phyloP scores from a whole-genome alignment of 2,113 vertebrate species.

The Passer montanus region DNA sequence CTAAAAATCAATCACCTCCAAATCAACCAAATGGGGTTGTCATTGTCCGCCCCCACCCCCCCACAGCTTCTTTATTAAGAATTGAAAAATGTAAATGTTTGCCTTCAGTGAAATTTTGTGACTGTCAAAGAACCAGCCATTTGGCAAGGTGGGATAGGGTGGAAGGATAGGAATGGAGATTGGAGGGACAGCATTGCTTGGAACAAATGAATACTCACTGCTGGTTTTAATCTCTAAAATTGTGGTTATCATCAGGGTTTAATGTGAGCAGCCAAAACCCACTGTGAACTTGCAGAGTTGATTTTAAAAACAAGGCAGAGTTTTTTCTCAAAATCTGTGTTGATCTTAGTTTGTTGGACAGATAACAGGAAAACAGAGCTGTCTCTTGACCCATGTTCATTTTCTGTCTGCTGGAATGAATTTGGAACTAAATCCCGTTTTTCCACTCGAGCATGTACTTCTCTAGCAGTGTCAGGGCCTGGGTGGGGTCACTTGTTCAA shows the following conservation, averaged over 20 bases:
- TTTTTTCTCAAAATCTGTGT: background rate
- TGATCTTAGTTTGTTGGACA: conserved; percentile 11
- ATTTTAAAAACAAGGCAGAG: background rate
- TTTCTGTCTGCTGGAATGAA: conserved; percentile 68
- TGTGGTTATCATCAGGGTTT: background rate
- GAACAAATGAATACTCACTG: background rate
- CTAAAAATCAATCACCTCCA: background rate
- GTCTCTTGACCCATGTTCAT: conserved; percentile 44
- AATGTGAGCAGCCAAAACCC: background rate
- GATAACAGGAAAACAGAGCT: conserved; percentile 54
- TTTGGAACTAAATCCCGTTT: conserved; percentile 56
- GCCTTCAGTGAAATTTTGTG: background rate
- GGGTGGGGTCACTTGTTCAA: conserved; percentile 72
- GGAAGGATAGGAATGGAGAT: background rate
- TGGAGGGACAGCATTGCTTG: background rate
- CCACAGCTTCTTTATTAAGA: background rate
- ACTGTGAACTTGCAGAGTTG: background rate
- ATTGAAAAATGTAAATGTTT: background rate
- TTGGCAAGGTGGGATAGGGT: background rate
- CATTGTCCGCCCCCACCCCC: rapidly evolving
- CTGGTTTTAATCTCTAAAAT: background rate
- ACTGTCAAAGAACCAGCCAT: background rate
- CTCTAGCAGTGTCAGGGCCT: conserved; percentile 53
- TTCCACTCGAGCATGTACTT: conserved; percentile 61
- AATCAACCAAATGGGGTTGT: background rate